phyloP scores from a whole-genome alignment of 1,140 invertebrate genomes.

The Augochlora pura region DNA sequence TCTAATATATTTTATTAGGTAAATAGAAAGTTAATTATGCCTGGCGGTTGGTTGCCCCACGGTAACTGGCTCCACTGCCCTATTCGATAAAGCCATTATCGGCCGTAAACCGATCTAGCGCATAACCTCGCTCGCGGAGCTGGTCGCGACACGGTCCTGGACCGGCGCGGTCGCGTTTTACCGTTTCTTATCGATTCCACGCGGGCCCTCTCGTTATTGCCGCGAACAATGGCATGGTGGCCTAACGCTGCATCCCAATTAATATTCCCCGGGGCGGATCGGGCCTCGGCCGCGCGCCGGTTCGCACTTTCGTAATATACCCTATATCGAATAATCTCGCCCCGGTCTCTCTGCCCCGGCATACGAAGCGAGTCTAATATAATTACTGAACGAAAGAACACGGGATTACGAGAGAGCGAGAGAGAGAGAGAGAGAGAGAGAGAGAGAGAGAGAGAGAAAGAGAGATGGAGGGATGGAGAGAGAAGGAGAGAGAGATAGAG shows the following conservation, averaged over 20 bases:
- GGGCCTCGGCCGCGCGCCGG: neutral
- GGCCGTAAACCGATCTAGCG: too few relatives aligned
- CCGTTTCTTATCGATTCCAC: neutral
- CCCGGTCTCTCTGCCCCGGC: neutral
- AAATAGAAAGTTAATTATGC: too few relatives aligned
- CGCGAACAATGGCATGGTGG: conserved; percentile 9
- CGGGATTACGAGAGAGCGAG: too few relatives aligned
- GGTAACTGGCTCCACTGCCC: too few relatives aligned
- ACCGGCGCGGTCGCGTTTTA: neutral
- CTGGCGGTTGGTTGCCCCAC: too few relatives aligned
- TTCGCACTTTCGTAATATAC: conserved; percentile 9
- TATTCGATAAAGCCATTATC: too few relatives aligned
- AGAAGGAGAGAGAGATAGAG: neutral
- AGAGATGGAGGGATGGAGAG: neutral
- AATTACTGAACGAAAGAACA: conserved; percentile 25
- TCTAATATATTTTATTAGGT: too few relatives aligned
- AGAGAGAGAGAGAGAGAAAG: neutral
- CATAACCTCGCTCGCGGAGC: too few relatives aligned
- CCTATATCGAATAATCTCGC: neutral
- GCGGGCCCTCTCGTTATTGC: neutral
- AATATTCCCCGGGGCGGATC: neutral
- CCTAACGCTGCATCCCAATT: conserved; percentile 3
- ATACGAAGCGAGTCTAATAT: conserved; percentile 8
- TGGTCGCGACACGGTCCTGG: too few relatives aligned
- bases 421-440: neutral